Percentiles rank a stretch among this genome's conserved stretches.
phyloP scores from a whole-genome alignment of 2,797 vertebrate genomes.

The Monodelphis domestica region DNA sequence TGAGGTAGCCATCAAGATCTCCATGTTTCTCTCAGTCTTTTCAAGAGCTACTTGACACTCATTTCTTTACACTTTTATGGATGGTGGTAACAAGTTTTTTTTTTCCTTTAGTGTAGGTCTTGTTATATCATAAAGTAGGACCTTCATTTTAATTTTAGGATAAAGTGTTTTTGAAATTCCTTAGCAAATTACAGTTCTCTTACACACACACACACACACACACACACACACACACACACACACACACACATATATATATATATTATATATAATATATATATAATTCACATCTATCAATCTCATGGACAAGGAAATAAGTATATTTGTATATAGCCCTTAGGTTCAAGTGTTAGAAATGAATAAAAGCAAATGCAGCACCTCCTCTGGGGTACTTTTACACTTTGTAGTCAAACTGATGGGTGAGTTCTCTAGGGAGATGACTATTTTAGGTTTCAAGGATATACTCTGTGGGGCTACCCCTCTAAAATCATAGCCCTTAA shows the following conservation, averaged over 20 bases:
- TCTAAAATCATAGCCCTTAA: not conserved
- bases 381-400: not conserved
- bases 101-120: not conserved
- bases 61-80: not conserved
- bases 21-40: not conserved
- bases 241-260: no score
- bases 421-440: not conserved
- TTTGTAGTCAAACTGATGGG: not conserved
- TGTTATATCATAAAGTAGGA: not conserved
- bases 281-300: not conserved
- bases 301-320: not conserved
- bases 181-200: not conserved
- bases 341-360: not conserved
- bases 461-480: not conserved
- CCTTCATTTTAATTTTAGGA: not conserved
- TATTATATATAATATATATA: no score
- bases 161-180: not conserved
- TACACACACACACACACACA: no score
- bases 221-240: no score
- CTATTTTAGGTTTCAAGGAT: not conserved
- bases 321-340: not conserved
- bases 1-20: not conserved
- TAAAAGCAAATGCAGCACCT: not conserved
- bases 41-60: not conserved
- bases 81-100: not conserved